Evolutionary conservation across 2,888 invertebrate genomes (phyloP), one percentile per base, ranked within the genome.

Genomic region (Marasmarcha lunaedactyla): DNA sequence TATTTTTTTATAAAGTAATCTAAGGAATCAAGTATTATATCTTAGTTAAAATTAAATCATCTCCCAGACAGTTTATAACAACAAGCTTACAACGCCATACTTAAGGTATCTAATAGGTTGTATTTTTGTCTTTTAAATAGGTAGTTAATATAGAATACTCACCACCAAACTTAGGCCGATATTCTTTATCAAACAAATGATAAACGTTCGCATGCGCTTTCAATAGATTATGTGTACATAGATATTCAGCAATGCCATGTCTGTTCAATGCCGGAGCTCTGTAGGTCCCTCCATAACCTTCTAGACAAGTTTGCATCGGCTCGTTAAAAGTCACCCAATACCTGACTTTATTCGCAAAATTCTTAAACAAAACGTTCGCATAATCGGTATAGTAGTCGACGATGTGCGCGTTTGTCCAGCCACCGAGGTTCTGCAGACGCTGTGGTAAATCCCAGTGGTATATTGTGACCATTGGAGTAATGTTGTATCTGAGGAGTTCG

Each of bases 291-390:
- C 87, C 87, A 49, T 88, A 88, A 1, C 85, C 85, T 46, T 72
- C 71, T 43, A 78, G 60, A 51, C 86, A 86, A 34, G 85, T 79
- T 50, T 85, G 76, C 72, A 81, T 85, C 1, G 92, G 92, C 57
- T 93, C 93, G 58, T 93, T 93, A 48, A 93, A 86, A 0, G 93
- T 93, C 9, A 90, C 86, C 92, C 93, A 93, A 43, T 85, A 79
- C 60, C 86, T 88, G 4, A 91, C 88, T 56, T 87, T 86, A 49
- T 85, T 84, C 0, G 86, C 90, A 47, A 86, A 89, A 55, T 87
- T 71, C 38, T 85, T 79, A 46, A 89, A 86, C 41, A 89, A 57
- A 20, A 90, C 52, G 45, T 83, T 84, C 0, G 90, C 89, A 46
- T 87, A 91, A 52, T 90, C 88, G 14, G 79, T 85, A 52, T 85